phyloP scores from a whole-genome alignment of 2,113 vertebrate genomes.

The Perca fluviatilis region DNA sequence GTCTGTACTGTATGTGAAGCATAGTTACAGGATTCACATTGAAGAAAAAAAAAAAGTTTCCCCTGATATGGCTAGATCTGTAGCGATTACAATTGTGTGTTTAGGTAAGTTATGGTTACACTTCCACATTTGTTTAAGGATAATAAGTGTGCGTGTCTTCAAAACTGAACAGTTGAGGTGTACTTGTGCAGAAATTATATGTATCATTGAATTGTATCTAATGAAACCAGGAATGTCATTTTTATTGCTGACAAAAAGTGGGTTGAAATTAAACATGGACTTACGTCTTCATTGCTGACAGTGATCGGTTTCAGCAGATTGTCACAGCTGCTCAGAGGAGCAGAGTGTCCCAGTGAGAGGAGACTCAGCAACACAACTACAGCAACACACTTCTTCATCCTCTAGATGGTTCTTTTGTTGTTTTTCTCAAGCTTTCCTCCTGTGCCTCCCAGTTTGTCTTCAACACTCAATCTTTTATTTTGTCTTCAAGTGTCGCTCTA shows the following conservation, averaged over 20 bases:
- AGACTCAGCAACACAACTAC: constrained; percentile 59
- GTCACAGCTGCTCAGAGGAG: constrained; percentile 63
- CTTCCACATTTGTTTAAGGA: too few relatives aligned
- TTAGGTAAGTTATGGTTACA: not conserved
- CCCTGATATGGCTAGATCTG: too few relatives aligned
- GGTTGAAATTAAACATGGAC: constrained; percentile 24
- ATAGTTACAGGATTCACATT: too few relatives aligned
- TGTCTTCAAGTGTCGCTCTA: not conserved
- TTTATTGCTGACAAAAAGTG: not conserved
- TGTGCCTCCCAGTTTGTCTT: not conserved
- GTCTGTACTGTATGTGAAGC: too few relatives aligned
- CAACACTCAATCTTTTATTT: not conserved
- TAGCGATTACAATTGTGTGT: too few relatives aligned
- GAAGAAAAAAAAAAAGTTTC: too few relatives aligned
- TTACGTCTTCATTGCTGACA: constrained; percentile 63
- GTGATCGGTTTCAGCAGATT: constrained; percentile 58
- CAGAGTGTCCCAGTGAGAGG: constrained; percentile 46
- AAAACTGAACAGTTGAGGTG: not conserved
- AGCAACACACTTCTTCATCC: constrained; percentile 62
- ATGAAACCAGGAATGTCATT: not conserved
- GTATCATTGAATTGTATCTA: not conserved
- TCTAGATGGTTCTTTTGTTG: constrained; percentile 12
- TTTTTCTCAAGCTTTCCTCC: not conserved
- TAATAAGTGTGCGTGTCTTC: not conserved
- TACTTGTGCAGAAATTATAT: not conserved